Conservation (phyloP, 2,797 vertebrate species). For the Masticophis lateralis region DNA sequence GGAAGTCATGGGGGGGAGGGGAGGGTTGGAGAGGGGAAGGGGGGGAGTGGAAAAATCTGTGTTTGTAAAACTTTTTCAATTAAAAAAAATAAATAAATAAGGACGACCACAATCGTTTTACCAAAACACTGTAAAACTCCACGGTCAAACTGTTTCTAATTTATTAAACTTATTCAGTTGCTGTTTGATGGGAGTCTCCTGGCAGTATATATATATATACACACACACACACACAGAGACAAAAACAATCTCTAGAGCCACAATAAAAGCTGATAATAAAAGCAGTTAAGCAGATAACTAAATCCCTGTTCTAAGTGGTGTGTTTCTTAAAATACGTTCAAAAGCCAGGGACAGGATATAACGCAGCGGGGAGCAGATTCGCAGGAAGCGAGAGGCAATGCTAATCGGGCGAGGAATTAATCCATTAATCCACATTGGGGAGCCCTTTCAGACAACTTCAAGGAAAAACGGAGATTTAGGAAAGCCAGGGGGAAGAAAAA, state of each 20-base stretch:
- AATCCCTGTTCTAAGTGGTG: neutral
- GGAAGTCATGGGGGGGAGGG: too few relatives aligned
- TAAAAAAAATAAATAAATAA: neutral
- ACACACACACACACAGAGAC: too few relatives aligned
- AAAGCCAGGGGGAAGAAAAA: fast-evolving
- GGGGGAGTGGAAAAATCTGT: too few relatives aligned
- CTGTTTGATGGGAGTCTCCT: neutral
- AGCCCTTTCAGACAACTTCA: neutral
- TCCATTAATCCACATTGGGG: neutral
- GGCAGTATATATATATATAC: too few relatives aligned
- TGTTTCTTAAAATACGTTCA: neutral
- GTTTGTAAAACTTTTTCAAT: too few relatives aligned
- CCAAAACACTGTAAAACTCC: neutral
- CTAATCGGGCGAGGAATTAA: neutral
- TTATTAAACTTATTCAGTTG: neutral
- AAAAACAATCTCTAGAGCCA: neutral
- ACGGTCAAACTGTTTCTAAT: neutral
- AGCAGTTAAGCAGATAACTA: neutral
- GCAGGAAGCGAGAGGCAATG: neutral
- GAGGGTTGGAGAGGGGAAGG: too few relatives aligned
- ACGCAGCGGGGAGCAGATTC: neutral
- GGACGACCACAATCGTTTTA: neutral
- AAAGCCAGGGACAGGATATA: neutral
- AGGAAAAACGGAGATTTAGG: neutral
- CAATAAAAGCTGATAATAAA: neutral